Evolutionary conservation across 2,113 vertebrate genomes (phyloP).

Genomic region (Antidorcas marsupialis): DNA sequence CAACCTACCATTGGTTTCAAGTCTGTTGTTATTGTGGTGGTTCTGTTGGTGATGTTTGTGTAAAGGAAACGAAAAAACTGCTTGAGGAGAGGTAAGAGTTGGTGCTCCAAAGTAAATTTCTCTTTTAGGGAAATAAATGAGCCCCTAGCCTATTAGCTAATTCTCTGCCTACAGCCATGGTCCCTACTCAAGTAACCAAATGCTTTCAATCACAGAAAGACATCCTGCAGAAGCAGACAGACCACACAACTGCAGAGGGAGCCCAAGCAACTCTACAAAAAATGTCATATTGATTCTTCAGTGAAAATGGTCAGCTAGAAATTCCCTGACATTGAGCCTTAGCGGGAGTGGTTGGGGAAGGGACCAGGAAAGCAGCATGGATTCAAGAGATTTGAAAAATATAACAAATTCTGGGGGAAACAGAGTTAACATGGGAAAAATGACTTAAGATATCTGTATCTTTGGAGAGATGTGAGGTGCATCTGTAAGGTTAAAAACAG

Average conservation of each 20-base stretch:
- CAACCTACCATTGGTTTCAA: not conserved
- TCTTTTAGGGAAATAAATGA: not conserved
- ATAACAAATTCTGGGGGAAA: not conserved
- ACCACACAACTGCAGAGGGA: not conserved
- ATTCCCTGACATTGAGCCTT: not conserved
- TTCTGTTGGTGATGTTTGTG: not conserved
- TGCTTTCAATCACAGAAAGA: not conserved
- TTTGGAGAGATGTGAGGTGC: not conserved
- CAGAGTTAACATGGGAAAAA: not conserved
- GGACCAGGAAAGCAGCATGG: not conserved
- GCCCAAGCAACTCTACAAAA: not conserved
- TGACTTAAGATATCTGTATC: not conserved
- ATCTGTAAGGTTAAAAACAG: not conserved
- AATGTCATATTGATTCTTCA: not conserved
- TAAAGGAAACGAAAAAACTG: constrained; percentile 28
- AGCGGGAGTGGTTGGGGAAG: accelerated
- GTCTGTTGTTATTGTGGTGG: not conserved
- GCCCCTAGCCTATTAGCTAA: not conserved
- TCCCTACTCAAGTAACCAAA: not conserved
- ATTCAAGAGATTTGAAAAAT: not conserved
- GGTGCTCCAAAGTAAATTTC: not conserved
- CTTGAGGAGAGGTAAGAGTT: constrained; percentile 18
- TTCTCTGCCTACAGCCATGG: not conserved
- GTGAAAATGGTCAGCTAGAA: not conserved
- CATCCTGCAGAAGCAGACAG: not conserved